Base-by-base conservation (phyloP, 2,888 invertebrate species). In the Clepsis dumicolana region DNA sequence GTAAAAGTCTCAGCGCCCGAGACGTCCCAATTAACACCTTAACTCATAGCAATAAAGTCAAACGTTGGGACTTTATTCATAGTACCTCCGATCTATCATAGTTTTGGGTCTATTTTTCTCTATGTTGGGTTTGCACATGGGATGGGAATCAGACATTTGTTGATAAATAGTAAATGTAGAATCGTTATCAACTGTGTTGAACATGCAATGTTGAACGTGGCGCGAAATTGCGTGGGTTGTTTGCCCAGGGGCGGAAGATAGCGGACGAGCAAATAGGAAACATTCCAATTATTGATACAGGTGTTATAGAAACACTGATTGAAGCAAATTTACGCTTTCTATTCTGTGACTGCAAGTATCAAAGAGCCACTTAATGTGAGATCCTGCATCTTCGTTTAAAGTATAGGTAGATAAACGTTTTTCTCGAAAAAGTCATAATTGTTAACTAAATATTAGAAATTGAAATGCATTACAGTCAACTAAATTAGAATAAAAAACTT, bases 161-260 rank as follows among this genome's bases (percentile, higher is more conserved):
- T 75, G 79, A 77, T 76, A 78, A 77, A 75, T 74, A 74, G 70
- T 78, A 77, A 38, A 77, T 77, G 35, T 18, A 75, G 75, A 72
- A 72, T 68, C 73, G 75, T 80, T 81, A 80, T 82, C 80, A 68
- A 24, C 21, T 25, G 38, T 73, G 65, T 74, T 60, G 71, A 65
- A 63, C 56, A 64, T 59, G 73, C 75, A 75, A 74, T 76, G 76
- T 74, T 73, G 73, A 73, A 72, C 71, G 71, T 70, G 75, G 72
- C 71, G 80, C 80, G 74, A 81, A 82, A 82, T 82, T 81, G 77
- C 80, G 74, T 77, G 70, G 74, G 75, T 71, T 82, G 80, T 82
- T 79, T 80, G 77, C 78, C 73, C 73, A 73, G 77, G 78, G 79
- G 75, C 44, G 74, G 70, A 68, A 63, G 75, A 72, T 75, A 74